phyloP scores from a whole-genome alignment of 2,797 vertebrate species.

The Dromococcyx pavoninus region DNA sequence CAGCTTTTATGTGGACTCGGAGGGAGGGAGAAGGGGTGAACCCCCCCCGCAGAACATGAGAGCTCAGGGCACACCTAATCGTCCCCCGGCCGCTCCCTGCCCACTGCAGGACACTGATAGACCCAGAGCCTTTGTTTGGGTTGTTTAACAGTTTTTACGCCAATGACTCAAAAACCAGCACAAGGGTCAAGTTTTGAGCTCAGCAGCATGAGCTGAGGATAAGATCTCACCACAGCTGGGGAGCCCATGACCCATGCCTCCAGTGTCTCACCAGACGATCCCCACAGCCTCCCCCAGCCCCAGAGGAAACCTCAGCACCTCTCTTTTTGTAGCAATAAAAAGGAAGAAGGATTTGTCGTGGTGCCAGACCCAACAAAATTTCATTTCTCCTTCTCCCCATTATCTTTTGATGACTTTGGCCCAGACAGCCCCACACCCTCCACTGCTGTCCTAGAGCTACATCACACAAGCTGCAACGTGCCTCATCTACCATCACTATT shows the following conservation, averaged over 20 bases:
- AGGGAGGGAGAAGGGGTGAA: constrained; percentile 32
- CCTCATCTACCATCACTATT: background rate
- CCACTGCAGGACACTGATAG: background rate
- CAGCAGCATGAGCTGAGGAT: rapidly evolving
- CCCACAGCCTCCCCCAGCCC: background rate
- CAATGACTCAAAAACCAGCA: rapidly evolving
- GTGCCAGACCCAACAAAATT: constrained; percentile 1
- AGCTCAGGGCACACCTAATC: background rate
- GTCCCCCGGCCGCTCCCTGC: background rate
- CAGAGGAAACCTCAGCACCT: background rate
- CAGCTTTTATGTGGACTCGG: constrained; percentile 14
- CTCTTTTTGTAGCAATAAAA: background rate
- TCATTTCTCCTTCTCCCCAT: background rate
- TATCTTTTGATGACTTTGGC: constrained; percentile 4
- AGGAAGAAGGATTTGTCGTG: background rate
- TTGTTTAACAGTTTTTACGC: background rate
- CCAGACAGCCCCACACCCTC: background rate
- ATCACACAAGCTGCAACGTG: background rate
- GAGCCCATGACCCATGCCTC: rapidly evolving
- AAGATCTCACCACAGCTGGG: rapidly evolving
- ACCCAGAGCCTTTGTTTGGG: constrained; percentile 20
- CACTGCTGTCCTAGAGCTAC: background rate
- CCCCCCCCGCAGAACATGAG: rapidly evolving
- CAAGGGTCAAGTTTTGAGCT: background rate
- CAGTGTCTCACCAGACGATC: rapidly evolving